Evolutionary conservation across 1,140 invertebrate genomes (phyloP), one percentile per base, ranked within the genome.

Genomic region (Bombus sibiricus): DNA sequence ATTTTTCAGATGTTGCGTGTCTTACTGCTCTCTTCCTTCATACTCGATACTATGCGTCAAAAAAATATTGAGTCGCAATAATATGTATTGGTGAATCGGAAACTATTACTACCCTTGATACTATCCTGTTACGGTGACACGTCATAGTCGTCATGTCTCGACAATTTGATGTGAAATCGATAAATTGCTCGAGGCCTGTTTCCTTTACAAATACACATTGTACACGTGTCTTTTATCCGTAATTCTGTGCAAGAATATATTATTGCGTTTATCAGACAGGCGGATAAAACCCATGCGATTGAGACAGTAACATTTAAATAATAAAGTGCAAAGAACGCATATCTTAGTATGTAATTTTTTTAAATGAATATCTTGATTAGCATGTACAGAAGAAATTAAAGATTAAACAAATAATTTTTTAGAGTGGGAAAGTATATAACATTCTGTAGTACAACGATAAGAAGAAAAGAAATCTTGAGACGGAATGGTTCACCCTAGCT

Each of bases 101-200:
- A 73, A 85, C 71, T 81, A 78, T 92, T 92, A 85, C 89, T 79
- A 62, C 41, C 18, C 18, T 5, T 73, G 91, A 94, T 94, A 88
- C 86, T 94, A 89, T 87, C 94, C 94, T 94, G 93, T 90, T 94
- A 92, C 93, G 88, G 89, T 92, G 91, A 93, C 93, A 93, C 90
- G 92, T 94, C 91, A 87, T 76, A 78, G 83, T 86, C 87, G 87
- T 90, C 87, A 90, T 88, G 79, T 91, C 88, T 57, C 66, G 39
- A 77, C 74, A 68, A 80, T 83, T 91, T 86, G 90, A 87, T 74
- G 47, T 80, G 68, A 89, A 87, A 88, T 90, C 88, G 72, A 90
- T 88, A 41, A 62, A 41, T 5, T 8, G 39, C 25, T n/a, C 9
- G 18, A 12, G 3, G 9, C 10, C 1, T 53, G 18, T 66, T 22